Conservation (phyloP, 2,797 vertebrate genomes). For the Saxicola maurus region DNA sequence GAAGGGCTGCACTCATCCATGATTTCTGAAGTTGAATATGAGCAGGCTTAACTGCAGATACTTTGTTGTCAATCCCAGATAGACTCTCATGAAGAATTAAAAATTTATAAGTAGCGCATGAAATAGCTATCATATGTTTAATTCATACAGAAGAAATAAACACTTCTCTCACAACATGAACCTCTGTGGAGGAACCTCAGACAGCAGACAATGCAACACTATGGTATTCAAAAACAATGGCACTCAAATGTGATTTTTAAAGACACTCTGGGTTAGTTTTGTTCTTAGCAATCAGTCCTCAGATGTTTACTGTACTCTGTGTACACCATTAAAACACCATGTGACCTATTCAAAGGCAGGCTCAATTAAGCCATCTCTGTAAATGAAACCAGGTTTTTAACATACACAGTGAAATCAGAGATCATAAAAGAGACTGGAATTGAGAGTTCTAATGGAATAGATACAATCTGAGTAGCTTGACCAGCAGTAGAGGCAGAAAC, state of each 20-base stretch:
- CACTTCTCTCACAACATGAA: neutral
- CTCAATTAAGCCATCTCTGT: slow-evolving; percentile 12
- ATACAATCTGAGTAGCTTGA: neutral
- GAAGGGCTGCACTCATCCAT: neutral
- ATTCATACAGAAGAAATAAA: slow-evolving; percentile 31
- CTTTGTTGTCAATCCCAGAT: neutral
- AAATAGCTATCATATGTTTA: slow-evolving; percentile 40
- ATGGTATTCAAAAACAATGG: neutral
- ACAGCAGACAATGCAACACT: neutral
- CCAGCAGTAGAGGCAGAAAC: neutral
- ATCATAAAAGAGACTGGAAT: neutral
- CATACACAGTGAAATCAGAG: slow-evolving; percentile 7
- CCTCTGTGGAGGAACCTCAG: neutral
- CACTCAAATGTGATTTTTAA: slow-evolving; percentile 9
- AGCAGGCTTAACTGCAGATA: neutral
- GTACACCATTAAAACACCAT: slow-evolving; percentile 18
- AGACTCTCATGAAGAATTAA: slow-evolving; percentile 1
- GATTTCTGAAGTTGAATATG: neutral
- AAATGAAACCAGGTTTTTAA: slow-evolving; percentile 19
- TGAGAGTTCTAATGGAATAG: neutral
- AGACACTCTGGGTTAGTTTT: slow-evolving; percentile 7
- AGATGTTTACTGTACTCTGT: slow-evolving; percentile 27
- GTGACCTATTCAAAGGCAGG: slow-evolving; percentile 5
- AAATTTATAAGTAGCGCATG: neutral
- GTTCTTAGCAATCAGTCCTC: slow-evolving; percentile 6